phyloP scores from a whole-genome alignment of 2,113 vertebrate genomes.

The Canis aureus region DNA sequence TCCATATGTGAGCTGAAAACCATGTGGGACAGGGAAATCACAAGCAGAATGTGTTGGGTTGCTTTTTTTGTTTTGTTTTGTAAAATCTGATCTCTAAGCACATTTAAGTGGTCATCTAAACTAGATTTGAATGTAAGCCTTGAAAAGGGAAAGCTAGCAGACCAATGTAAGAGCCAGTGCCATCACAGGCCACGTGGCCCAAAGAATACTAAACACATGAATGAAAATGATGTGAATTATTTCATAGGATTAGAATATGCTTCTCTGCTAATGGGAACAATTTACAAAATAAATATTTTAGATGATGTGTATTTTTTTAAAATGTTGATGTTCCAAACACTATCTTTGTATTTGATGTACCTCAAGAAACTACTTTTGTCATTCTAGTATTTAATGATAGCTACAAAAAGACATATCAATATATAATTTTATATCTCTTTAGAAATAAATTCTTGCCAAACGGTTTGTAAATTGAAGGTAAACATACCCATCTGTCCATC shows the following conservation, averaged over 20 bases:
- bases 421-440: constrained; percentile 33
- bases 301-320: constrained; percentile 74
- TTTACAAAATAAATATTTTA: constrained; percentile 70
- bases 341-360: constrained; percentile 77
- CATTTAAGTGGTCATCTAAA: constrained; percentile 68
- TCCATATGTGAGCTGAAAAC: constrained; percentile 3
- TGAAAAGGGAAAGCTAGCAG: constrained; percentile 65
- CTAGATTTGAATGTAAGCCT: constrained; percentile 72
- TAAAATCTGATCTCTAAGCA: constrained; percentile 65
- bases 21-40: background rate
- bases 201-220: constrained; percentile 69
- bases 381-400: constrained; percentile 43
- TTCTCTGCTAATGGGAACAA: constrained; percentile 73
- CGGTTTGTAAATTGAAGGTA: background rate
- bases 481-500: background rate
- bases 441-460: constrained; percentile 19
- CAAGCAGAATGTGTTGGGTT: constrained; percentile 47
- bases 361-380: constrained; percentile 42
- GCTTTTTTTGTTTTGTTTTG: background rate
- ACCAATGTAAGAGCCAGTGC: background rate
- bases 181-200: constrained; percentile 1
- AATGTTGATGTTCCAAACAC: constrained; percentile 73
- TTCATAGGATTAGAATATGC: constrained; percentile 67
- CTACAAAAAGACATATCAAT: background rate
- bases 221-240: constrained; percentile 62